These are phyloP conservation scores for Ochropleura plecta DNA, from an alignment of 2,888 invertebrate genomes.

Conservation along the genomic window DNA sequence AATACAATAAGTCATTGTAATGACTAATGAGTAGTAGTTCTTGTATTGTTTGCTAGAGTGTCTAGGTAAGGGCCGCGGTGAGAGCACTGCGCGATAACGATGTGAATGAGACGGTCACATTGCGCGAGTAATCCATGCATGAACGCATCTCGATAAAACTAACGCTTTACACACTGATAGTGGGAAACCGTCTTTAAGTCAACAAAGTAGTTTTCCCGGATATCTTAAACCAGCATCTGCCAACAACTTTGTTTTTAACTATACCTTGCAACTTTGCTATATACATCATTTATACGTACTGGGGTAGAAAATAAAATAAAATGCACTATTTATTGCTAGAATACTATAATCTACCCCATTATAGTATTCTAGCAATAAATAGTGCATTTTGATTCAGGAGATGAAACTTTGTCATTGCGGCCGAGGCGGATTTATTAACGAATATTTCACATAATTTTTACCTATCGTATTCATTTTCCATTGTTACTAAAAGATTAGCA, in stretches of 20 bases:
- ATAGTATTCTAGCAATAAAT: background rate
- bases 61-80: constrained; percentile 6
- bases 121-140: background rate
- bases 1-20: background rate
- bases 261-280: background rate
- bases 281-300: background rate
- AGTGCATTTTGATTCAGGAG: too few relatives aligned
- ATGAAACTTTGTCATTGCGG: too few relatives aligned
- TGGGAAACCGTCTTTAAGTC: background rate
- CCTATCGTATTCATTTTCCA: too few relatives aligned
- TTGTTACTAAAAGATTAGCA: too few relatives aligned
- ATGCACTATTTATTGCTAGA: too few relatives aligned
- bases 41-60: constrained; percentile 8
- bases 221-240: background rate
- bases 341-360: too few relatives aligned
- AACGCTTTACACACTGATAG: background rate
- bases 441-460: too few relatives aligned
- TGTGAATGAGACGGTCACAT: constrained; percentile 20
- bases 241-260: background rate
- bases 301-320: too few relatives aligned
- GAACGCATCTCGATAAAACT: background rate
- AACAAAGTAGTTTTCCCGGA: background rate
- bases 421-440: too few relatives aligned
- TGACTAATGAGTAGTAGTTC: background rate
- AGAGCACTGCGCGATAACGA: constrained; percentile 9